These are phyloP conservation scores for Actinia equina DNA, from an alignment of 64 coral and sea anemone species.

Conservation along the genomic window DNA sequence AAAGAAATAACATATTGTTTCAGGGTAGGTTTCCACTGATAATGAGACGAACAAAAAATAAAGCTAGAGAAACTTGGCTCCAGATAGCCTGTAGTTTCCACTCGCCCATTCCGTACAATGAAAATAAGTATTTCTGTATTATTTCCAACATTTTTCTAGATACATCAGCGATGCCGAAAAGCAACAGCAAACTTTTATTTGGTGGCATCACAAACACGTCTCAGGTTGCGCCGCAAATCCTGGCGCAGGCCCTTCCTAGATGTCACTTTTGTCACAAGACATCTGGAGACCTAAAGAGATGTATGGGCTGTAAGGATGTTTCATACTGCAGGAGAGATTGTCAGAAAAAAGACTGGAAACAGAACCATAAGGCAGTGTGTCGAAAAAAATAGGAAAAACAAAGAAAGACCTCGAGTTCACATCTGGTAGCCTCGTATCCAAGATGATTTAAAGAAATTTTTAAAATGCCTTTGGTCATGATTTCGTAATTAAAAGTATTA, in stretches of 20 bases:
- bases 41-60: background rate
- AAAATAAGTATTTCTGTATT: no score
- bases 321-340: constrained; percentile 35
- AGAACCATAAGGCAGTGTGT: constrained; percentile 30
- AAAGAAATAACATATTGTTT: background rate
- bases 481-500: no score
- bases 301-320: constrained; percentile 32
- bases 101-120: no score
- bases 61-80: no score
- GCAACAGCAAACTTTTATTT: background rate
- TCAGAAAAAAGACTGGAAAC: constrained; percentile 32
- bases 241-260: background rate
- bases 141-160: no score
- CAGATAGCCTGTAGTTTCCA: no score
- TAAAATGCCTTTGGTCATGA: no score
- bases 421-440: no score
- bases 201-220: background rate
- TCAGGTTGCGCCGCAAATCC: background rate
- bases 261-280: constrained; percentile 34
- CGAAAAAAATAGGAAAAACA: background rate
- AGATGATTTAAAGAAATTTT: no score
- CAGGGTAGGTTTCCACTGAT: background rate
- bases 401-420: no score
- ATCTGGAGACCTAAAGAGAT: constrained; percentile 23
- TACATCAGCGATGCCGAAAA: no score